These are phyloP conservation scores for Nowickia ferox DNA, from an alignment of 2,888 invertebrate species.

Conservation along the genomic window DNA sequence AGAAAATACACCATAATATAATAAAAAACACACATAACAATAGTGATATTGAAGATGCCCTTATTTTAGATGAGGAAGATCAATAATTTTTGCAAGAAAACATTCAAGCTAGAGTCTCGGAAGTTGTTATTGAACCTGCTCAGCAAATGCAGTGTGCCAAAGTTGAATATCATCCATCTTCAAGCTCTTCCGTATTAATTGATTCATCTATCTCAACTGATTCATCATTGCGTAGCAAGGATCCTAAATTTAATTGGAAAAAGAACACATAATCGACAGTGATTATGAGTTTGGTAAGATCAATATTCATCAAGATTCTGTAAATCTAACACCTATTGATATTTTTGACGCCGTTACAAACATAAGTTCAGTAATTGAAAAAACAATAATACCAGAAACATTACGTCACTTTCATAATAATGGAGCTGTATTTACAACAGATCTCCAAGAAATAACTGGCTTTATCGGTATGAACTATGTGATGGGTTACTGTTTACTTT, in stretches of 20 bases:
- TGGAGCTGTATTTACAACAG: conserved; percentile 7
- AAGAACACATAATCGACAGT: background rate
- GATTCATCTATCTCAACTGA: too few relatives aligned
- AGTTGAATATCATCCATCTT: too few relatives aligned
- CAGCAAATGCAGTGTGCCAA: too few relatives aligned
- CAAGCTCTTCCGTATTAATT: too few relatives aligned
- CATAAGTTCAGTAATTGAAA: conserved; percentile 13
- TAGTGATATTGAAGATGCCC: too few relatives aligned
- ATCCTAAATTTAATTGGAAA: background rate
- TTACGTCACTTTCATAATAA: background rate
- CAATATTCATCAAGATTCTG: background rate
- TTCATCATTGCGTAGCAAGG: background rate
- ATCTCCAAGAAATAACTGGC: conserved; percentile 5
- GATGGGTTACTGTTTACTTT: conserved; percentile 45
- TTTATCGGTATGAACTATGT: conserved; percentile 45
- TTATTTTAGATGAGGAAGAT: too few relatives aligned
- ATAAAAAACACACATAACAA: too few relatives aligned
- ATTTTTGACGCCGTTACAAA: background rate
- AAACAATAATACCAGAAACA: conserved; percentile 9
- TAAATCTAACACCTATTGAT: background rate
- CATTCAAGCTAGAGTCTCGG: too few relatives aligned
- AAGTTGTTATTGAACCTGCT: too few relatives aligned
- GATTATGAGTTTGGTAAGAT: background rate
- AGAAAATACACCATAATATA: too few relatives aligned
- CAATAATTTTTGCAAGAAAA: too few relatives aligned